Evolutionary conservation across 2,797 vertebrate genomes (phyloP).

Genomic region (Spinus olivaceus): DNA sequence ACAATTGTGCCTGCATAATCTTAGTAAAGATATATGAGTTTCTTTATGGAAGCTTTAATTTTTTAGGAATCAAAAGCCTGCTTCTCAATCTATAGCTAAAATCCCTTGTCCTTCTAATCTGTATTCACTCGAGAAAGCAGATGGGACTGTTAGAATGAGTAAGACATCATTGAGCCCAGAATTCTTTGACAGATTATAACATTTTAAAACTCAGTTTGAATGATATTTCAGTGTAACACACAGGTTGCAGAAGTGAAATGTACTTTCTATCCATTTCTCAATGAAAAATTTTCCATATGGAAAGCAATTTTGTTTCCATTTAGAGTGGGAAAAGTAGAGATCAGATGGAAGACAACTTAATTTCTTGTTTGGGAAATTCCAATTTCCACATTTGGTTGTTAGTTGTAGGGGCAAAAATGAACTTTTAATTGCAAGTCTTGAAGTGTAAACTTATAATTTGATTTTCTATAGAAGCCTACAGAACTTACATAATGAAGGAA

Average conservation of each 20-base stretch:
- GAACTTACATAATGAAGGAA: background rate
- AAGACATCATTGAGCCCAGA: background rate
- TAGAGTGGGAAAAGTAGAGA: background rate
- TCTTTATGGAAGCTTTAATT: background rate
- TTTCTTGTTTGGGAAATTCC: slow-evolving; percentile 1
- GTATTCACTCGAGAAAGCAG: background rate
- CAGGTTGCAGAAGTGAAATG: background rate
- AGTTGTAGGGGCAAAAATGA: background rate
- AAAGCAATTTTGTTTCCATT: background rate
- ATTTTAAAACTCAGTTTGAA: background rate
- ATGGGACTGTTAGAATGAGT: background rate
- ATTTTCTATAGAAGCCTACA: background rate
- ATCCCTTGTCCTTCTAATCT: background rate
- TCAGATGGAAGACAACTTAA: background rate
- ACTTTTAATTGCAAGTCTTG: slow-evolving; percentile 12
- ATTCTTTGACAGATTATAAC: background rate
- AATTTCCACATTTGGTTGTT: background rate
- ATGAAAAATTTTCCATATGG: background rate
- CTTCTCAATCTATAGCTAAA: background rate
- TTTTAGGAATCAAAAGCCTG: background rate
- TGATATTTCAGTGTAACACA: background rate
- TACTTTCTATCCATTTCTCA: background rate
- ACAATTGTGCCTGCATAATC: background rate
- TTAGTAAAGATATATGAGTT: background rate
- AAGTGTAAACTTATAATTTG: background rate